These are phyloP conservation scores for Melanerpes formicivorus DNA, from an alignment of 2,113 vertebrate species.

Conservation along the genomic window DNA sequence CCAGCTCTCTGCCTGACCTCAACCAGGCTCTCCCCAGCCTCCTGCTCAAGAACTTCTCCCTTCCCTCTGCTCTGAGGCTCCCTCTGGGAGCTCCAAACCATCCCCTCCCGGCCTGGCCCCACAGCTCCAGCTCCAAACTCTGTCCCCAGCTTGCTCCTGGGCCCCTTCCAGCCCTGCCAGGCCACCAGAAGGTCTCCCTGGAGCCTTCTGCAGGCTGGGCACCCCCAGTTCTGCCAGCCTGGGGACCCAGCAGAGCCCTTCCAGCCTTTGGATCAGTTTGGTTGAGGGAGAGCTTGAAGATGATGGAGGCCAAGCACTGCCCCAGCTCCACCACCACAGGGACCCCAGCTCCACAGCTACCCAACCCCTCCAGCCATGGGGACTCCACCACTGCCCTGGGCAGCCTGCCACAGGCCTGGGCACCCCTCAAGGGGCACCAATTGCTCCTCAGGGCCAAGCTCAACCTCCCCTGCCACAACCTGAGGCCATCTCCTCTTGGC, in stretches of 20 bases:
- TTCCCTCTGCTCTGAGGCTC: not conserved
- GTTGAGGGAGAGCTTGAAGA: too few species aligned
- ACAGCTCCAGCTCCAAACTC: not conserved
- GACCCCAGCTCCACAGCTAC: too few species aligned
- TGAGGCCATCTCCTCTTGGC: too few species aligned
- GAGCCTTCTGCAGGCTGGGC: not conserved
- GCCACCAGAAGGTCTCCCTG: not conserved
- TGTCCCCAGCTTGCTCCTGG: not conserved
- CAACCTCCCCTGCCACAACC: too few species aligned
- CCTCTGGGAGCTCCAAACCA: not conserved
- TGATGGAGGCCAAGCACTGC: too few species aligned
- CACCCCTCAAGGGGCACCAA: too few species aligned
- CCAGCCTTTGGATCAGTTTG: not conserved
- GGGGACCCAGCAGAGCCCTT: not conserved
- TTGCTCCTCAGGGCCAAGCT: too few species aligned
- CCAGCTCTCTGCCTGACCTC: not conserved
- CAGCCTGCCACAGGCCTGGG: too few species aligned
- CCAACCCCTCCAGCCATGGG: too few species aligned
- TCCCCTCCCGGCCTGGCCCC: not conserved
- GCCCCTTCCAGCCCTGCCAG: not conserved
- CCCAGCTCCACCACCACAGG: too few species aligned
- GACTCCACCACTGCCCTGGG: too few species aligned
- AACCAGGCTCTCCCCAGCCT: not conserved
- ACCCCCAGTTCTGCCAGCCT: not conserved
- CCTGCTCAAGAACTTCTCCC: not conserved